A percentile compares a stretch with the other conserved stretches of the same genome.
phyloP scores from a whole-genome alignment of 2,797 vertebrate genomes.

The Dendrocincla fuliginosa region DNA sequence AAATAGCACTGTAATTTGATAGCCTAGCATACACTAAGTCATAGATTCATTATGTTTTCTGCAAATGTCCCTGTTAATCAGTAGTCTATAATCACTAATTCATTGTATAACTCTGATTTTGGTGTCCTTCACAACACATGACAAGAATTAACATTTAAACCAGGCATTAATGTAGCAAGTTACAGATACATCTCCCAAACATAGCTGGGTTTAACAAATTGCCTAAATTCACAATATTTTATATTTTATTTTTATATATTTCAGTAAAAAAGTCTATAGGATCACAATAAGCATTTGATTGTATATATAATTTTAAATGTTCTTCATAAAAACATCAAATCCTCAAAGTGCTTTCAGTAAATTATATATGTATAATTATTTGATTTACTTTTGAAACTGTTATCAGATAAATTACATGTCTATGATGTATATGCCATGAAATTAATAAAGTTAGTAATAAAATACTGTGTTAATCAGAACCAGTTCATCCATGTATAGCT shows the following conservation, averaged over 20 bases:
- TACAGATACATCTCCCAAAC: background rate
- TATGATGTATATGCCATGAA: background rate
- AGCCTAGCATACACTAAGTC: background rate
- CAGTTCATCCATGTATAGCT: background rate
- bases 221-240: background rate
- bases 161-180: background rate
- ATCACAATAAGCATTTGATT: background rate
- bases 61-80: background rate
- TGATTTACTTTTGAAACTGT: slow-evolving; percentile 21
- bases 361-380: background rate
- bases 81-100: background rate
- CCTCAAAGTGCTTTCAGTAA: background rate
- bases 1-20: background rate
- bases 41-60: background rate
- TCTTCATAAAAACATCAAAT: background rate
- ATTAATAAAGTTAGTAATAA: background rate
- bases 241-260: background rate
- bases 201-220: background rate
- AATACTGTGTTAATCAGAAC: background rate
- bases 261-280: background rate
- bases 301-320: background rate
- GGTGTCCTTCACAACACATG: background rate
- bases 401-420: background rate
- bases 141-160: background rate
- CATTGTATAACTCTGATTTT: background rate